These are phyloP conservation scores for Chloebia gouldiae DNA, from an alignment of 2,113 vertebrate species.

Conservation along the genomic window DNA sequence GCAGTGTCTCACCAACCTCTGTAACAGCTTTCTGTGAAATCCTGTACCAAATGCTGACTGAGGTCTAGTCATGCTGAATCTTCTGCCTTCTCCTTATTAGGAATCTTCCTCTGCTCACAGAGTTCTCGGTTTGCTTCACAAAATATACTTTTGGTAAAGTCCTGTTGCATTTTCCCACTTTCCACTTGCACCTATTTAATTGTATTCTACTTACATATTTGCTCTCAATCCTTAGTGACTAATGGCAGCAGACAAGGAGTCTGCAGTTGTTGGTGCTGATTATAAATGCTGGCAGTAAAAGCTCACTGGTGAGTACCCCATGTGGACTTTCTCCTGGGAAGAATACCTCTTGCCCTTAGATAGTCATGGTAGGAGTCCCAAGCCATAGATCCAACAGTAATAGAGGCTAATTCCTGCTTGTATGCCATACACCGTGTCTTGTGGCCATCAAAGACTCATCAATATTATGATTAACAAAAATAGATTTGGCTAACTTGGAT, in stretches of 20 bases:
- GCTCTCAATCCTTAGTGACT: not conserved
- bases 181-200: not conserved
- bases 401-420: not conserved
- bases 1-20: not conserved
- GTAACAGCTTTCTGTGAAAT: not conserved
- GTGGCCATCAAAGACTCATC: accelerated
- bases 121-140: not conserved
- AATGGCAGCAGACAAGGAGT: not conserved
- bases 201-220: not conserved
- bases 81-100: not conserved
- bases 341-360: not conserved
- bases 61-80: not conserved
- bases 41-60: accelerated
- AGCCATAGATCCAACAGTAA: not conserved
- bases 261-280: not conserved
- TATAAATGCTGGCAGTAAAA: not conserved
- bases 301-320: accelerated
- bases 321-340: not conserved
- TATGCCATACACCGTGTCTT: accelerated
- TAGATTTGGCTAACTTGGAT: not conserved
- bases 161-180: not conserved
- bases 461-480: not conserved
- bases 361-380: not conserved
- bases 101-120: not conserved
- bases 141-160: not conserved